Conservation (phyloP, 2,888 invertebrate species). For the Ditylenchus weischeri region DNA sequence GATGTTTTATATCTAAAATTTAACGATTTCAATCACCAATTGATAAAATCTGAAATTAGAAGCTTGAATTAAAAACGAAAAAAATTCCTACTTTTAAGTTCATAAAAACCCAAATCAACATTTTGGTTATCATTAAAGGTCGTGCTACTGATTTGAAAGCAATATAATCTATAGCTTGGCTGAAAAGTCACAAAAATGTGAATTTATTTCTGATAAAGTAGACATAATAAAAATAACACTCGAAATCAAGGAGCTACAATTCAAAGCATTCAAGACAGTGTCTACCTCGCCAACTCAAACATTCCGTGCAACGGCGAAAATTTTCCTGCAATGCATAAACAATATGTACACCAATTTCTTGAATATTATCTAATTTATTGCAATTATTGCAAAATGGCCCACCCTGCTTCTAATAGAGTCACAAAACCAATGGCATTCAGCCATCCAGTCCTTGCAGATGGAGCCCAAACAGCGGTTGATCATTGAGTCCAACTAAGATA, state of each 20-base stretch:
- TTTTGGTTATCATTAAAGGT: too few species aligned
- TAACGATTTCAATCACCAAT: too few species aligned
- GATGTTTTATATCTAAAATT: too few species aligned
- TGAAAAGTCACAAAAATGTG: neutral
- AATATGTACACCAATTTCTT: neutral
- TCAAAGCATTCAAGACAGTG: slow-evolving; percentile 36
- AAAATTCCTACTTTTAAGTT: too few species aligned
- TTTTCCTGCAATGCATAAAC: neutral
- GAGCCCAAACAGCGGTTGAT: slow-evolving; percentile 8
- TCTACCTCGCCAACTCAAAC: slow-evolving; percentile 26
- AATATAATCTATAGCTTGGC: too few species aligned
- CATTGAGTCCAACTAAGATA: slow-evolving; percentile 10
- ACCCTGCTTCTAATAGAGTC: slow-evolving; percentile 19
- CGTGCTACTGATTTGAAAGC: too few species aligned
- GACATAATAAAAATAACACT: neutral
- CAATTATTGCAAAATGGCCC: too few species aligned
- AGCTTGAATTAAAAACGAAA: too few species aligned
- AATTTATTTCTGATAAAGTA: neutral
- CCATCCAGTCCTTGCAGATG: slow-evolving; percentile 32
- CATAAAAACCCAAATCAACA: too few species aligned
- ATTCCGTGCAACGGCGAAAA: slow-evolving; percentile 29
- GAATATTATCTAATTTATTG: too few species aligned
- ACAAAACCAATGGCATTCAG: slow-evolving; percentile 38
- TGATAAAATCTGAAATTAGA: too few species aligned
- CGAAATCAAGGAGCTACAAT: slow-evolving; percentile 26